phyloP scores from a whole-genome alignment of 2,888 invertebrate genomes.

The Dynastes grantii region DNA sequence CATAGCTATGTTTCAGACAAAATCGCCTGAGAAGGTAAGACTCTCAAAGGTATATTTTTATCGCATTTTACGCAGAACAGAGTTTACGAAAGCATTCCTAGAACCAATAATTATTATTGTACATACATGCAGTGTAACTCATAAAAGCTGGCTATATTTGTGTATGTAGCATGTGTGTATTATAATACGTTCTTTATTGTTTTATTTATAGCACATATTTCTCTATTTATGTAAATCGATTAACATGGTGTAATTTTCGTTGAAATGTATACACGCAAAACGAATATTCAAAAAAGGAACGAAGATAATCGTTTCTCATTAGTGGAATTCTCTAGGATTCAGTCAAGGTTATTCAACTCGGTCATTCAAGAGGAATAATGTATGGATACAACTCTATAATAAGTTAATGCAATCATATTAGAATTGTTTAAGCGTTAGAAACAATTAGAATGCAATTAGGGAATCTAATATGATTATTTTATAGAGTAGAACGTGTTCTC shows the following conservation, averaged over 20 bases:
- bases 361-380: conserved; percentile 23
- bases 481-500: no score
- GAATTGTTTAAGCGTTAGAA: no score
- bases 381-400: conserved; percentile 2
- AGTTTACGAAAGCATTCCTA: conserved; percentile 36
- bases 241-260: no score
- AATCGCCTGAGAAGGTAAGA: conserved; percentile 8
- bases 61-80: conserved; percentile 31
- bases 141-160: conserved; percentile 28
- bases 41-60: conserved; percentile 37
- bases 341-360: conserved; percentile 51
- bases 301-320: conserved; percentile 40
- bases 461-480: no score
- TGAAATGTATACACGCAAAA: background rate
- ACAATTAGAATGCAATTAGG: no score
- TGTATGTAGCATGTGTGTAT: background rate
- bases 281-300: background rate
- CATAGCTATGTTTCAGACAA: background rate
- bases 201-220: background rate
- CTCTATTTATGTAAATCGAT: conserved; percentile 4
- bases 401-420: background rate
- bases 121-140: conserved; percentile 7
- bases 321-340: conserved; percentile 46
- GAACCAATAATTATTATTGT: conserved; percentile 36
- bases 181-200: no score